Base-by-base conservation (phyloP, 2,797 vertebrate species). In the Heteromormyrus szaboi region DNA sequence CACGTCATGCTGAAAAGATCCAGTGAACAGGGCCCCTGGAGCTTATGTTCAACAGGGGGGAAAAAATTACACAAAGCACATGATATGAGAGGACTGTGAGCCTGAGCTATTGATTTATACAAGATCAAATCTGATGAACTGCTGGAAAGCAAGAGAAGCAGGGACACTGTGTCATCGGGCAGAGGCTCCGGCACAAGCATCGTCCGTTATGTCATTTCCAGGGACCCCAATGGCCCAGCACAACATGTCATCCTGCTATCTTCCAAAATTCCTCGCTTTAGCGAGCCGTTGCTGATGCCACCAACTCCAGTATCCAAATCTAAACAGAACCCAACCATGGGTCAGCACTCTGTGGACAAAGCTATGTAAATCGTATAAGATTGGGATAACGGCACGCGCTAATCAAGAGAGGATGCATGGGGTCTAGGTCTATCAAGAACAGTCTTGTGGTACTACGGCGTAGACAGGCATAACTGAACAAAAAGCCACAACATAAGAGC, bases 1-100 rank as follows among this genome's bases (percentile, higher is more conserved):
- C 93, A 95, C 94, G 94, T 96, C 95, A 96, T 95, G 93, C 90
- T 93, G 92, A 94, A 96, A 95, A 94, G 94, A 96, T 96, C 94
- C 95, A 94, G 94, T 94, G 94, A 89, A 7, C n/a, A 87, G 90
- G 53, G 87, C 37, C 50, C 29, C 54, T 19, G 25, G 65, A 51
- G 88, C 83, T 89, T 53, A 86, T 89, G 85, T 86, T 89, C 81
- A 86, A 85, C 54, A 41, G 53, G 56, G 56, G 14, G n/a, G 1
- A 1, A 48, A 88, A 81, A 83, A 83, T 50, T 33, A 79, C 44
- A 19, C 46, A 37, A 3, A 53, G 29, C 79, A 62, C 33, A 59
- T 85, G 54, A 88, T 44, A 29, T n/a, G 72, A 79, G 37, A 44
- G 37, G 88, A 12, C 76, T 37, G 33, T 3, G 9, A 48, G 54